Evolutionary conservation across 2,113 vertebrate genomes (phyloP), one percentile per base, ranked within the genome.

Genomic region (Myotis brandtii): DNA sequence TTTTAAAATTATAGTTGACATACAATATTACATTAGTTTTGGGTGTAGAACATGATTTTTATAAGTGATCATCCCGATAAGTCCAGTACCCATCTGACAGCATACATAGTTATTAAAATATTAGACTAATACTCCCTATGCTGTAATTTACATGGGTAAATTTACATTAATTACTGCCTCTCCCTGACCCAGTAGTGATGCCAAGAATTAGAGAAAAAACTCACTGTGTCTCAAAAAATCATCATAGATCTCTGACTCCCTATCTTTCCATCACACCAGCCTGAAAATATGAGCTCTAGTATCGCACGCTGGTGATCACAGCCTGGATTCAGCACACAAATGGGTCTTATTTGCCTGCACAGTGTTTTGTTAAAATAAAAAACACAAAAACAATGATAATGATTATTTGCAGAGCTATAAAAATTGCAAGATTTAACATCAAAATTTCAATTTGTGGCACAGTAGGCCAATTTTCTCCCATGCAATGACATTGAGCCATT

Each of bases 151-250:
- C 30, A 32, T 77, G n/a, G 54, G 23, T 21, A 66, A 72, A 52
- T 67, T 84, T 59, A 34, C 32, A 21, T 27, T 62, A 83, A 34
- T 1, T 56, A n/a, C 43, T 62, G 50, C 20, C 32, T 91, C 66
- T n/a, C 18, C 2, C 6, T 72, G 37, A 34, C 4, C 20, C 9
- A 77, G 20, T 12, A 46, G 3, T 88, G 14, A 77, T 75, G 79
- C 30, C 64, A 89, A 92, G 34, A 92, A 54, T 89, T 80, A 87
- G 20, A 76, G 84, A 46, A 91, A 85, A 76, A 37, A 48, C n/a
- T 88, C 20, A 5, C 16, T 21, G 16, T 32, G 10, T 70, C 23
- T 91, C 11, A 32, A 1, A 48, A 16, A 82, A 89, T 56, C 6
- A 2, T 50, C 43, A 4, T 6, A 40, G 48, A 75, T 81, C 40